phyloP scores from a whole-genome alignment of 2,888 invertebrate species.

The Sphaerophoria rueppellii region DNA sequence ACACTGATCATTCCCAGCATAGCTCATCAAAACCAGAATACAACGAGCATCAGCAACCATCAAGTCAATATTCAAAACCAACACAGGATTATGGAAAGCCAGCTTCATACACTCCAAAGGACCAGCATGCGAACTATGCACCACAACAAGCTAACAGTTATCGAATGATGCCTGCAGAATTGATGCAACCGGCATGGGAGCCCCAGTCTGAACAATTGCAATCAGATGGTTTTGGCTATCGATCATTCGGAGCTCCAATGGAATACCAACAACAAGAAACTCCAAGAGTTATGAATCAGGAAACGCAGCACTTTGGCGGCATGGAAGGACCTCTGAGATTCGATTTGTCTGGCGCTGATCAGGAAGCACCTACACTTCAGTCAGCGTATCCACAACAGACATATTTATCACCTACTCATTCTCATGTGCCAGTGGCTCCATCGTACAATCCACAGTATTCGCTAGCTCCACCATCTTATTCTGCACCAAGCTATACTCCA shows the following conservation, averaged over 20 bases:
- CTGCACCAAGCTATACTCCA: background rate
- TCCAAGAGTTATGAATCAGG: conserved; percentile 28
- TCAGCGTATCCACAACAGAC: conserved; percentile 39
- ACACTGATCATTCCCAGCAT: conserved; percentile 16
- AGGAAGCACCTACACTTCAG: conserved; percentile 36
- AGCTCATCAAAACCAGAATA: conserved; percentile 16
- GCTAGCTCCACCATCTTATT: background rate
- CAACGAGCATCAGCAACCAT: conserved; percentile 7
- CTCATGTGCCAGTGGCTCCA: conserved; percentile 7
- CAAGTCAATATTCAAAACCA: conserved; percentile 40
- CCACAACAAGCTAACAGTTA: conserved; percentile 31
- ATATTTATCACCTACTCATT: conserved; percentile 4
- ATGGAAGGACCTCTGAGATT: conserved; percentile 38
- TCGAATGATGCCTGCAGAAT: conserved; percentile 42
- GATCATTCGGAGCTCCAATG: conserved; percentile 31
- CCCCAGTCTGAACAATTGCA: conserved; percentile 28
- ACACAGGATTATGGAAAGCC: conserved; percentile 32
- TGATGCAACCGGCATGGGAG: conserved; percentile 53
- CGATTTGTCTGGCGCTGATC: conserved; percentile 26
- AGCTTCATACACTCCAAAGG: conserved; percentile 2
- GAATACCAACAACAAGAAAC: conserved; percentile 34
- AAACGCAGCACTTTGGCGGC: conserved; percentile 12
- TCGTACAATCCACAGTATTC: background rate
- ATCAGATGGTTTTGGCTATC: conserved; percentile 37
- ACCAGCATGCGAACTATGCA: conserved; percentile 30